Evolutionary conservation across 53 echinoderm and acorn worm species (phyloP), one percentile per base, ranked within the genome.

Genomic region (Holothuria scabra): DNA sequence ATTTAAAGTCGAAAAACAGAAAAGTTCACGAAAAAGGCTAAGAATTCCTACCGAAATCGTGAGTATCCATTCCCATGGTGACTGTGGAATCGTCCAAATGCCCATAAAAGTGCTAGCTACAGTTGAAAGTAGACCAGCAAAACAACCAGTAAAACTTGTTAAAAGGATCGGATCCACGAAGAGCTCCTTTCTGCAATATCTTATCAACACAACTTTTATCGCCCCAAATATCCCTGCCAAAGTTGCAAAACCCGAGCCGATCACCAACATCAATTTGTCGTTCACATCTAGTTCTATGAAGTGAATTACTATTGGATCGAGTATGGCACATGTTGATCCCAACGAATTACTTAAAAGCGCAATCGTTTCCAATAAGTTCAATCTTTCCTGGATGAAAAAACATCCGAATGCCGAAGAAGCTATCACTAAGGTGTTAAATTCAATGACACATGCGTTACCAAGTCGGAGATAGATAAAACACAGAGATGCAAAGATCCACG

Each of bases 401-500:
- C 20, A 69, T 16, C 69, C 69, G 2, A 69, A 69, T n/a, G 21
- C 21, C 18, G 69, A 69, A n/a, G 69, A 30, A 6, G 35, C 21
- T 20, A 69, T 30, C 21, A 69, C 44, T 41, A 33, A 32, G 6
- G 69, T 41, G 19, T 69, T 69, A 8, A 69, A 69, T 33, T 69
- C 69, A 16, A 69, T 69, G 18, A 69, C 69, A 22, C 69, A 22
- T 3, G 69, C 69, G 69, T 69, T 69, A 22, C 69, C 69, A 69
- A 69, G 69, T 22, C 35, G 14, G 11, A 69, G 69, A 69, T 69
- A 69, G 1, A 34, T 22, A 5, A 69, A 69, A 41, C 69, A 69
- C 6, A 69, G 5, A 13, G 34, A 34, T 3, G 69, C 34, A 69
- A 38, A 34, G 11, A 69, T 69, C 69, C 69, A 69, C 21, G 69